Evolutionary conservation across 2,113 vertebrate genomes (phyloP), one percentile per base, ranked within the genome.

Genomic region (Dicerorhinus sumatrensis): DNA sequence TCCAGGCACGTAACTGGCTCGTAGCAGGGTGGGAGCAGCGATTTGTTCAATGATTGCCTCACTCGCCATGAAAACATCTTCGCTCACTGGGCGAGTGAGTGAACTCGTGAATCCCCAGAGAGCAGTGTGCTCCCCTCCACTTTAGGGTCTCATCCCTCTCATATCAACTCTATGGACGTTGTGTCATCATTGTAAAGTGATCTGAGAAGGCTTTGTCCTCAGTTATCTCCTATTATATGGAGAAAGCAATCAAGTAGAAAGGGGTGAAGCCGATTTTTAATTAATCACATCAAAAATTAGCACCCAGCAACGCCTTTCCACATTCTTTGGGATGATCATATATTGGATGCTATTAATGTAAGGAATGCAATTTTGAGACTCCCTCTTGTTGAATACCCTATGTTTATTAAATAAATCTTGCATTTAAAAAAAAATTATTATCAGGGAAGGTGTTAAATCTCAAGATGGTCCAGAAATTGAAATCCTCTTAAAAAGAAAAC

Each of bases 261-360:
- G 14, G 6, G 13, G 9, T 33, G 4, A n/a, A 73, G 23, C 21
- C 63, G 23, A 46, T 21, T 91, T 84, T 39, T 75, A 69, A 76
- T 84, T 88, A 89, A 77, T 91, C 63, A 91, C 65, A 56, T 84
- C 4, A 76, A 69, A 94, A 89, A 46, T 46, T 62, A 82, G 42
- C 31, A 29, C 7, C 27, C 25, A 36, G 17, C 3, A 62, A 77
- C 69, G 46, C 17, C 29, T 56, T 91, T 56, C n/a, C 18, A 17
- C 58, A 67, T 90, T 54, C 39, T 91, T 54, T 65, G 21, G 48
- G 31, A 58, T 58, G 29, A 62, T 67, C 25, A n/a, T 17, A 29
- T 60, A 48, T 20, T 29, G 31, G 7, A 63, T 84, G 2, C 3
- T 76, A 8, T 94, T 89, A 65, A 60, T 27, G 72, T 4, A 75